phyloP scores from a whole-genome alignment of 2,888 invertebrate species.

The Norana najaformis region DNA sequence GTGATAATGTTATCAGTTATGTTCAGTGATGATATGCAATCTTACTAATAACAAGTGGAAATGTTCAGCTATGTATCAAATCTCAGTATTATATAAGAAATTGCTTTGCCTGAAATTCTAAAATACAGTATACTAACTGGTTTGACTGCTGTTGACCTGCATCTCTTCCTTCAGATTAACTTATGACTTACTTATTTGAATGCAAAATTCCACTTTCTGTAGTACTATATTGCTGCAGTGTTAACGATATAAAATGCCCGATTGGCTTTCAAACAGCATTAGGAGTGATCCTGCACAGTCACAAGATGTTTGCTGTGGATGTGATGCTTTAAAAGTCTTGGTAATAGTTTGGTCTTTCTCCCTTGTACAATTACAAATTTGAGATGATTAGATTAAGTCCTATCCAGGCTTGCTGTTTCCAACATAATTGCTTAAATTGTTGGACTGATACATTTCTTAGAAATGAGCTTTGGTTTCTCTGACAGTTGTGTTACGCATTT shows the following conservation, averaged over 20 bases:
- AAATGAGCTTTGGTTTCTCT: not conserved
- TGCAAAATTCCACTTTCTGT: not conserved
- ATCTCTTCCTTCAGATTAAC: not conserved
- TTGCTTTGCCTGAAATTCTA: not conserved
- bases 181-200: not conserved
- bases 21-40: too few species aligned
- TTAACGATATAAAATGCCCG: too few species aligned
- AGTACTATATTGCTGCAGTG: not conserved
- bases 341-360: too few species aligned
- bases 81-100: not conserved
- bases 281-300: too few species aligned
- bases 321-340: not conserved
- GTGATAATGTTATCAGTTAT: too few species aligned
- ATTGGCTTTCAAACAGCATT: too few species aligned
- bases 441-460: not conserved
- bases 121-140: not conserved
- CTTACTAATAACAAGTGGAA: not conserved
- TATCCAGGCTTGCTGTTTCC: not conserved
- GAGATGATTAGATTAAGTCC: not conserved
- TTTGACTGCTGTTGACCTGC: not conserved
- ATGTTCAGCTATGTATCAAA: not conserved
- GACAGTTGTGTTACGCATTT: not conserved
- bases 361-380: not conserved
- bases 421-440: not conserved
- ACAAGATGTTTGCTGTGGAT: not conserved